Evolutionary conservation across 2,113 vertebrate species (phyloP).

Genomic region (Tilapia sparmanii): DNA sequence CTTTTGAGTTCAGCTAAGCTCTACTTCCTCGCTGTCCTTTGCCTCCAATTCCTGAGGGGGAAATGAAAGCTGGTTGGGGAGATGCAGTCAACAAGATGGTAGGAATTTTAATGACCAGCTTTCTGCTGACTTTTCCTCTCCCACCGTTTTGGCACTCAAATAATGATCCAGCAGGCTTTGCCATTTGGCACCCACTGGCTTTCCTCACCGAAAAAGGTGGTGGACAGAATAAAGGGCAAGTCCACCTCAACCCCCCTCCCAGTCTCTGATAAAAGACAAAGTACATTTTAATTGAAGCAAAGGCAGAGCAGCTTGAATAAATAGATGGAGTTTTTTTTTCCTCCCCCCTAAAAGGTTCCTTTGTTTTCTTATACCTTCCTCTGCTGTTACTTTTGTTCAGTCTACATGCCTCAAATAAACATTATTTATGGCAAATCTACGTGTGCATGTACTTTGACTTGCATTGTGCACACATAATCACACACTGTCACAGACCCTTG

Average conservation of each 20-base stretch:
- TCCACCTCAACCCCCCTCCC: constrained; percentile 10
- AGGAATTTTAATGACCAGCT: constrained; percentile 66
- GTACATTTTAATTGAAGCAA: constrained; percentile 43
- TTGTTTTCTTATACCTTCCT: neutral
- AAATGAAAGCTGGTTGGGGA: constrained; percentile 40
- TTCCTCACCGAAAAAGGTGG: constrained; percentile 22
- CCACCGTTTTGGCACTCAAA: constrained; percentile 56
- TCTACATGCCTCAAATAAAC: neutral
- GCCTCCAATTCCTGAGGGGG: constrained; percentile 9
- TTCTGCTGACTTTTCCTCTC: constrained; percentile 58
- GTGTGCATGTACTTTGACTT: neutral
- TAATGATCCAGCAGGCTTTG: constrained; percentile 58
- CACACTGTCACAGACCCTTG: neutral
- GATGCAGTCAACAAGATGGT: constrained; percentile 58
- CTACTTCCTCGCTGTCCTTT: neutral
- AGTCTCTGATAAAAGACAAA: constrained; percentile 29
- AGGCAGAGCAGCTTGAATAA: constrained; percentile 11
- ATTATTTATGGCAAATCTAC: neutral
- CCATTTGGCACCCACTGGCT: constrained; percentile 52
- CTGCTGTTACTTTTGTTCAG: neutral
- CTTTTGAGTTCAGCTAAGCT: neutral
- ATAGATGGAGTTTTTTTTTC: neutral
- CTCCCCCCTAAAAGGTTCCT: neutral
- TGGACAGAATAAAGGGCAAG: constrained; percentile 26
- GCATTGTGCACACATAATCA: neutral